Conservation (phyloP, 2,888 invertebrate genomes). For the Tetranychus truncatus region DNA sequence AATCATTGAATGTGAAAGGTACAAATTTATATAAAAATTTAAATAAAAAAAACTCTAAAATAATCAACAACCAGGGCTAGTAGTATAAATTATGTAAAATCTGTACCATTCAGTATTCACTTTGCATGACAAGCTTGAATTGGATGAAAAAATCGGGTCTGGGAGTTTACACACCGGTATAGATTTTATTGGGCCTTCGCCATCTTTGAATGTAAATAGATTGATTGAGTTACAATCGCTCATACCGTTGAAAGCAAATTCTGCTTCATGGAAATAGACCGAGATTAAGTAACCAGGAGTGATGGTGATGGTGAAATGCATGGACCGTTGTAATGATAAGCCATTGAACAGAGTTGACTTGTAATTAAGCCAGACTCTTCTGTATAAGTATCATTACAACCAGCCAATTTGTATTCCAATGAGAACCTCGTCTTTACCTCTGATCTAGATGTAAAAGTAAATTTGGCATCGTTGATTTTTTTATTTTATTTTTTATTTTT, state of each 20-base stretch:
- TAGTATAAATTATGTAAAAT: conserved; percentile 43
- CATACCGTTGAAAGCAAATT: conserved; percentile 27
- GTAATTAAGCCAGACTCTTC: background rate
- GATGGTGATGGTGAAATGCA: conserved; percentile 52
- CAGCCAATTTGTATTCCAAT: background rate
- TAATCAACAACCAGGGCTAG: conserved; percentile 49
- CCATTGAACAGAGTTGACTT: background rate
- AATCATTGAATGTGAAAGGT: no score
- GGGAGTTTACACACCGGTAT: background rate
- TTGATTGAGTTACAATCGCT: background rate
- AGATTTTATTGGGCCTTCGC: conserved; percentile 27
- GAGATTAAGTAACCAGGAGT: conserved; percentile 46
- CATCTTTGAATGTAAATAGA: conserved; percentile 30
- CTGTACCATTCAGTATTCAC: conserved; percentile 31
- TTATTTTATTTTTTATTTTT: no score
- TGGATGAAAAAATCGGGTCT: conserved; percentile 49
- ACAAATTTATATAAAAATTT: no score
- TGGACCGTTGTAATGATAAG: conserved; percentile 30
- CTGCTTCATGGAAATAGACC: conserved; percentile 44
- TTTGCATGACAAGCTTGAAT: conserved; percentile 46
- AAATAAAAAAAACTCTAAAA: no score
- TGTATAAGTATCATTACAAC: background rate
- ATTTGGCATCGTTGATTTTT: background rate
- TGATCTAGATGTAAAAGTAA: background rate
- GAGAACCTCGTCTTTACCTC: background rate